Evolutionary conservation across 2,797 vertebrate genomes (phyloP), one percentile per base, ranked within the genome.

Genomic region (Xenops minutus): DNA sequence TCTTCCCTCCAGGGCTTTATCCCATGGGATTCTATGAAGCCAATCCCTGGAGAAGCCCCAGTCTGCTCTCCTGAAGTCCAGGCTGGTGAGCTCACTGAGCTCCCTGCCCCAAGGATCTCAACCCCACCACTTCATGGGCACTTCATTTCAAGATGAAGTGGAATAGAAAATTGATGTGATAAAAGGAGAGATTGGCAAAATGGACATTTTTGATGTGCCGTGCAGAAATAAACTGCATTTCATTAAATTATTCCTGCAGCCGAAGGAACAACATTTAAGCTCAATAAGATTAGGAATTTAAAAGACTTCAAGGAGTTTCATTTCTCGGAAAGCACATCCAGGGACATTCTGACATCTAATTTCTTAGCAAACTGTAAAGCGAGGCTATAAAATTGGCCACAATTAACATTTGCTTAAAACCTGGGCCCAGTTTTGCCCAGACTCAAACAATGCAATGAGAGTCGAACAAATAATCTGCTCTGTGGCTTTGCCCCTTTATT

Each of bases 261-360:
- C 51, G 76, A 73, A 89, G 89, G 85, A 95, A 63, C 69, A 95
- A 76, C 88, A 82, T 94, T 93, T 88, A 86, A 94, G 51, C 4
- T 14, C 79, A 46, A 6, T 56, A 78, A 79, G 88, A 90, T 95
- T 39, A 95, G 79, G 76, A 66, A 81, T 88, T 93, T 78, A 46
- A 92, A 89, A 84, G 85, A 73, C 91, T 92, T 92, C 88, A 56
- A 88, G 91, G 77, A 88, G 79, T 41, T 93, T 94, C 77, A 36
- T 87, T 90, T 94, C 92, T 95, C 87, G 62, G 58, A 44, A 62
- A 78, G 74, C 77, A 71, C 76, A 56, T 92, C 52, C 89, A 59
- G 91, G 79, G 89, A 76, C 85, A 56, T 26, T 77, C 69, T 94
- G 95, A 86, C 95, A 95, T 96, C 78, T 93, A 76, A 96, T 95